Percentiles rank a stretch among this genome's conserved stretches.
phyloP scores from a whole-genome alignment of 23 tunicate genomes.

The Halocynthia roretzi region DNA sequence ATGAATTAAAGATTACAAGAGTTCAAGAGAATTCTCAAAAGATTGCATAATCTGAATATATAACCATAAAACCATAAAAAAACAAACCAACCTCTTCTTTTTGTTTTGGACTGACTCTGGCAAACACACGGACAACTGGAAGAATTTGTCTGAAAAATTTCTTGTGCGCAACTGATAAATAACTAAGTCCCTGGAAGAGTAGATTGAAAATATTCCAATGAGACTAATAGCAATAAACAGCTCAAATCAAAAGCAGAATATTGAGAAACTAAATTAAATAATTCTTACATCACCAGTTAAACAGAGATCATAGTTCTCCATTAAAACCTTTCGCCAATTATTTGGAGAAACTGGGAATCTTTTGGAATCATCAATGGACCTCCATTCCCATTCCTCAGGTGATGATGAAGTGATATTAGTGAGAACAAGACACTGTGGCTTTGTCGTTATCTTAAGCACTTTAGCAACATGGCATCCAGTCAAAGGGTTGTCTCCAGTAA shows the following conservation, averaged over 20 bases:
- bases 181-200: conserved; percentile 44
- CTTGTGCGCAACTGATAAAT: conserved; percentile 18
- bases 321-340: conserved; percentile 37
- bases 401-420: conserved; percentile 2
- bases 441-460: conserved; percentile 45
- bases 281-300: conserved; percentile 75
- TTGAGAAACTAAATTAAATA: not conserved
- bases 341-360: conserved; percentile 28
- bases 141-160: conserved; percentile 54
- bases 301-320: conserved; percentile 59
- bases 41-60: not conserved
- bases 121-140: conserved; percentile 82
- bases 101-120: conserved; percentile 93
- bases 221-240: not conserved
- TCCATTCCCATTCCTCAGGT: conserved; percentile 40
- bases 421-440: conserved; percentile 34
- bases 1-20: not conserved
- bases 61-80: not conserved
- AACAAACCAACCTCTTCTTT: conserved; percentile 63
- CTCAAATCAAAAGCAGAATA: not conserved
- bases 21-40: not conserved
- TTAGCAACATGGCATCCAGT: conserved; percentile 96
- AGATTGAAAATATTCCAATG: not conserved
- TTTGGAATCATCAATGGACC: conserved; percentile 35
- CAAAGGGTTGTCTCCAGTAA: conserved; percentile 94